phyloP scores from a whole-genome alignment of 2,113 vertebrate genomes.

The Thinocorus orbignyianus region DNA sequence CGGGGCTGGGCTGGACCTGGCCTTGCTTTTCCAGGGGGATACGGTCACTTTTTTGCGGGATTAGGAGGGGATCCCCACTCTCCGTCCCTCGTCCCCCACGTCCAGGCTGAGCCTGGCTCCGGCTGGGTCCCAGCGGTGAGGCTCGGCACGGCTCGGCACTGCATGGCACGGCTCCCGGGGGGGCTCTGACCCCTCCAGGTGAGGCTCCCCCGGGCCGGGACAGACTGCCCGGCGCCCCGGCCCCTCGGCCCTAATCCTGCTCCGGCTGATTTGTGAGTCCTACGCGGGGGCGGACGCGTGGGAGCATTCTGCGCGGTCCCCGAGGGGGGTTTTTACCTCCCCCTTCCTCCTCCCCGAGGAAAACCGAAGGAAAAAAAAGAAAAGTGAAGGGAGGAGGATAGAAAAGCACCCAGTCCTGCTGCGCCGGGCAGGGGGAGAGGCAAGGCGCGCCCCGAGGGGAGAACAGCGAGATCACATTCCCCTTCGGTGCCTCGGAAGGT shows the following conservation, averaged over 20 bases:
- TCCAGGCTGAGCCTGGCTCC: not conserved
- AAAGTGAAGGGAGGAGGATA: not conserved
- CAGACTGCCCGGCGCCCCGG: slow-evolving; percentile 68
- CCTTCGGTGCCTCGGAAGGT: not conserved
- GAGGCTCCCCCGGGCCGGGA: slow-evolving; percentile 37
- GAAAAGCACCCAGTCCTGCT: not conserved
- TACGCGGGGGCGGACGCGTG: not conserved
- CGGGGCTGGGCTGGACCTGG: not conserved
- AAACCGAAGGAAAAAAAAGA: not conserved
- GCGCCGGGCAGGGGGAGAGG: not conserved
- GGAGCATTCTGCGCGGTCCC: not conserved
- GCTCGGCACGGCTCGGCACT: not conserved
- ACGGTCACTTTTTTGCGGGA: rapidly evolving
- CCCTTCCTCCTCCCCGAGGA: not conserved
- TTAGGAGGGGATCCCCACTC: not conserved
- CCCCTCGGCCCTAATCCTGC: slow-evolving; percentile 54
- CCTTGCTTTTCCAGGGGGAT: not conserved
- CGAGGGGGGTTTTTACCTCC: not conserved
- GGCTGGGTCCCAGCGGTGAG: not conserved
- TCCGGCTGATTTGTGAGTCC: slow-evolving; percentile 55
- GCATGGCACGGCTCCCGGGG: not conserved
- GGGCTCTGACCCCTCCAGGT: slow-evolving; percentile 45
- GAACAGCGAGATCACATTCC: not conserved
- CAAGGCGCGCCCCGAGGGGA: not conserved
- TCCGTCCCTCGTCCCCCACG: not conserved